Evolutionary conservation across 2,797 vertebrate species (phyloP), one percentile per base, ranked within the genome.

Genomic region (Ctenopoma multispine): DNA sequence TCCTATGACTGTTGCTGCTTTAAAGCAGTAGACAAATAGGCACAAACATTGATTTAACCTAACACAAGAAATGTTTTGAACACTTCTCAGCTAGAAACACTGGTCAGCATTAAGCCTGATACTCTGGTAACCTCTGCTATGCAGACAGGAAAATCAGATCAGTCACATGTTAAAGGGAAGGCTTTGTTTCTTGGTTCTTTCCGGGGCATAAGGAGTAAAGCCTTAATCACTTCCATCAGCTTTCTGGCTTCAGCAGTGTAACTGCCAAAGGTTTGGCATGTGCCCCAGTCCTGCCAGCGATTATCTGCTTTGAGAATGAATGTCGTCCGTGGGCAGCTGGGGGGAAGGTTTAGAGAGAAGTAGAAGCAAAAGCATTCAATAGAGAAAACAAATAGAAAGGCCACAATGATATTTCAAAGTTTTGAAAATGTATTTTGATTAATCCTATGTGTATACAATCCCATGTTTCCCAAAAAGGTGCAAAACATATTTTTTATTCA

Each of bases 211-310:
- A 69, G 70, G 31, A 15, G 58, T 69, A 77, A 87, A 84, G 15
- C 75, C 18, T 9, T 86, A 89, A 90, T 89, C 80, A 63, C 73
- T 86, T 90, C 82, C 66, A 62, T 57, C 70, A 79, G 86, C 66
- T 82, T 83, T 87, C 62, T 76, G 58, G 79, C 77, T 24, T 56
- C 53, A 72, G 31, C 75, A 72, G 66, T 72, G 57, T 50, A 70
- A 59, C 65, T 63, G 8, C 49, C 3, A 47, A 79, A 36, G 77
- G 72, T 72, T 31, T 48, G 65, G 81, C 80, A 84, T 44, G 46
- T 87, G 86, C 40, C 36, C 18, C 3, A 5, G 43, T 64, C 43
- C 81, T 55, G 55, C 59, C 49, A 46, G 64, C 0, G 36, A 81
- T 82, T 80, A 74, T 83, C 65, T 75, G 54, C 77, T 82, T 81